These are phyloP conservation scores for Raillietiella orientalis DNA, from an alignment of 2,888 invertebrate species.

Conservation along the genomic window DNA sequence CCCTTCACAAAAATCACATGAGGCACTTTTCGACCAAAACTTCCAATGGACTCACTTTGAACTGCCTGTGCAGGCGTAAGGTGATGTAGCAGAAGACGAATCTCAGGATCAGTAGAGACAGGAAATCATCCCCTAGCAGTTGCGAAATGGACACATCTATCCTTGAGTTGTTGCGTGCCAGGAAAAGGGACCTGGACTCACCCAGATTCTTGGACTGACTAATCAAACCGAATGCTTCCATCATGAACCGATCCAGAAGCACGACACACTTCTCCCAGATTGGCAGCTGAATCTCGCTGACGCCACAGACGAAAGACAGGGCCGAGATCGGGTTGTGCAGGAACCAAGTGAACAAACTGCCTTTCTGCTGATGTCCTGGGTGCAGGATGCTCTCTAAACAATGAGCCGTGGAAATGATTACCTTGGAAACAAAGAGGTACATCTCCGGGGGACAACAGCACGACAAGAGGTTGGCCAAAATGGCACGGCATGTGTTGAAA, in stretches of 20 bases:
- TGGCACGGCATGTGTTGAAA: slow-evolving; percentile 64
- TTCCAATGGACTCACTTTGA: slow-evolving; percentile 20
- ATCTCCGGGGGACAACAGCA: slow-evolving; percentile 75
- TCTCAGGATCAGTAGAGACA: slow-evolving; percentile 51
- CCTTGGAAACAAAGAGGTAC: slow-evolving; percentile 52
- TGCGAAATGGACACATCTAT: no score
- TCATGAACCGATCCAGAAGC: slow-evolving; percentile 56
- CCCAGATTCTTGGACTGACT: slow-evolving; percentile 41
- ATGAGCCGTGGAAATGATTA: no score
- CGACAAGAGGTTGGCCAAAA: slow-evolving; percentile 73
- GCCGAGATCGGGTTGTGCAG: slow-evolving; percentile 75
- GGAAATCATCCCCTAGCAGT: slow-evolving; percentile 81
- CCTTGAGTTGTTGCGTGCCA: no score
- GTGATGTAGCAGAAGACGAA: slow-evolving; percentile 81
- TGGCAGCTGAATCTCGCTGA: slow-evolving; percentile 45
- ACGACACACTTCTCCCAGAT: slow-evolving; percentile 71
- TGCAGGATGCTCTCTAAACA: slow-evolving; percentile 17
- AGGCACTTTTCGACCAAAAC: no score
- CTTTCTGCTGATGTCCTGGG: slow-evolving; percentile 27
- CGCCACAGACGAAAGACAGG: slow-evolving; percentile 64
- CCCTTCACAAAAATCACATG: slow-evolving; percentile 16
- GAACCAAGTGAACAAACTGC: slow-evolving; percentile 76
- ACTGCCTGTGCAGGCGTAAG: slow-evolving; percentile 50
- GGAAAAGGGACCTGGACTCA: no score
- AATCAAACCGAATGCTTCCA: slow-evolving; percentile 52